These are phyloP conservation scores for Muraenolepis orangiensis DNA, from an alignment of 2,797 vertebrate species.

Conservation along the genomic window DNA sequence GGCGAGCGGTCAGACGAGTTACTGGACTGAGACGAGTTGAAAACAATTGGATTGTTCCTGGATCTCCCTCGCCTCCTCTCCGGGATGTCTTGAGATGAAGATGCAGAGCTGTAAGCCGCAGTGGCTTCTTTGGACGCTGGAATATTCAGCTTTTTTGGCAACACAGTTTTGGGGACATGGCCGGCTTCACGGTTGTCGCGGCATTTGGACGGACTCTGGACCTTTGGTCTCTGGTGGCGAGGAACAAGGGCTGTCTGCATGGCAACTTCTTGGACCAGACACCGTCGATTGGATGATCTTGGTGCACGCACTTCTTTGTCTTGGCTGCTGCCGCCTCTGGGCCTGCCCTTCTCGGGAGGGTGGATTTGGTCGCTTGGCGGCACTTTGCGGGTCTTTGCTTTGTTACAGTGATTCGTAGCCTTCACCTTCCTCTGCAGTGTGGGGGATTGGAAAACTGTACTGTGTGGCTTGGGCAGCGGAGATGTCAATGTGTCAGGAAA, in stretches of 20 bases:
- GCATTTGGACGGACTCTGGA: slow-evolving; percentile 13
- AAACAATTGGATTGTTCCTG: not conserved
- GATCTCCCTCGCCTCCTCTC: not conserved
- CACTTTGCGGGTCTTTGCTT: not conserved
- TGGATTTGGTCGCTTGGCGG: slow-evolving; percentile 8
- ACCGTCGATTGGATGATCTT: slow-evolving; percentile 10
- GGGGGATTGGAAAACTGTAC: not conserved
- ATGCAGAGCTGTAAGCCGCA: not conserved
- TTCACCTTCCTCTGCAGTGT: slow-evolving; percentile 45
- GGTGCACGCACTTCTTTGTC: not conserved
- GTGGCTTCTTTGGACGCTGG: not conserved
- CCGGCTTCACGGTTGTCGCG: not conserved
- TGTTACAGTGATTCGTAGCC: slow-evolving; percentile 3
- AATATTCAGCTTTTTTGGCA: not conserved
- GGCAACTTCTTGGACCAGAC: not conserved
- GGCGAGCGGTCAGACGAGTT: not conserved
- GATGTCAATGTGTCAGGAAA: slow-evolving; percentile 2
- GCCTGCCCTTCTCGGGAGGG: not conserved
- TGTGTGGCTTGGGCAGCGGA: slow-evolving; percentile 20
- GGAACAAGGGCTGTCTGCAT: not conserved
- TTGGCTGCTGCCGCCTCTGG: not conserved
- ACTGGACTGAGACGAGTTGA: not conserved
- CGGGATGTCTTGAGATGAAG: not conserved
- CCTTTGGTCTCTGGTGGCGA: slow-evolving; percentile 17
- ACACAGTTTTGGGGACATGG: slow-evolving; percentile 4